These are phyloP conservation scores for Acomys russatus DNA, from an alignment of 2,797 vertebrate species.

Conservation along the genomic window DNA sequence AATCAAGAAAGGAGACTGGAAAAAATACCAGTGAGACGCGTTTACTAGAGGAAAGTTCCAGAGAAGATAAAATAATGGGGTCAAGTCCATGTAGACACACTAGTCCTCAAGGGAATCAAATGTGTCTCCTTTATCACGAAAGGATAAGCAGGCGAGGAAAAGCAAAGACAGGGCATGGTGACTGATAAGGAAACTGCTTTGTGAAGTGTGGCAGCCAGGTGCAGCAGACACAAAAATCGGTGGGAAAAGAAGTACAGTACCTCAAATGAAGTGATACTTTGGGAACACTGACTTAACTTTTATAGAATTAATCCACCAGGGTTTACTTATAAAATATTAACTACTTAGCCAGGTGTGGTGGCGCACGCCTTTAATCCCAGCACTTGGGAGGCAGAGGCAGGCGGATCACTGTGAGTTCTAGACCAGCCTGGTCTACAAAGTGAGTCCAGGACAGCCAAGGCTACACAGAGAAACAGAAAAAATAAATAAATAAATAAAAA, in stretches of 20 bases:
- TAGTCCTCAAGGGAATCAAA: conserved; percentile 26
- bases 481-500: no score
- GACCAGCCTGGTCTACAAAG: no score
- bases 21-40: not conserved
- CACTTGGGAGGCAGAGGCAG: no score
- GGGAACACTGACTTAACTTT: not conserved
- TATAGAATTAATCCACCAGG: not conserved
- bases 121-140: conserved; percentile 8
- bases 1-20: not conserved
- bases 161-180: not conserved
- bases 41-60: not conserved
- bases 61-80: not conserved
- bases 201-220: not conserved
- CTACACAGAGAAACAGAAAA: no score
- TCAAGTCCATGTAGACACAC: not conserved
- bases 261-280: not conserved
- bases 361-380: no score
- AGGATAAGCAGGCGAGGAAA: not conserved
- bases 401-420: no score
- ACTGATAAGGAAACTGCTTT: not conserved
- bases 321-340: conserved; percentile 47
- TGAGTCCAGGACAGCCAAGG: no score
- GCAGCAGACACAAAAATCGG: conserved; percentile 2
- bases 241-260: not conserved
- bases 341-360: not conserved